These are phyloP conservation scores for Aratinga solstitialis DNA, from an alignment of 2,797 vertebrate species.

Conservation along the genomic window DNA sequence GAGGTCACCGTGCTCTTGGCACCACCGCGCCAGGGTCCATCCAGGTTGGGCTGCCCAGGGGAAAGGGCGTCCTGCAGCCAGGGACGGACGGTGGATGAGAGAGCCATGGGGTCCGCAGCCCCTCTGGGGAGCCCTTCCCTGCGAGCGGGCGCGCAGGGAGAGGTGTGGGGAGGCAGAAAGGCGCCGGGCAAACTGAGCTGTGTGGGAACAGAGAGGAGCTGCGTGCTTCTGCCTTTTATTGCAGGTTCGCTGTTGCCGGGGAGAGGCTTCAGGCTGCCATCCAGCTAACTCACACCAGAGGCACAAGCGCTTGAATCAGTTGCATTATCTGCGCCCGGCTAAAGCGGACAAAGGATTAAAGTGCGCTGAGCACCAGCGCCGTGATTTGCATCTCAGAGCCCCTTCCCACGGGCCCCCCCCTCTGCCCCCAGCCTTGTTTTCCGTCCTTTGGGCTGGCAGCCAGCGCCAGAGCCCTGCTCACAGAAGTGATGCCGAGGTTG, in stretches of 20 bases:
- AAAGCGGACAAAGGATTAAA: conserved; percentile 61
- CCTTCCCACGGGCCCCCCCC: conserved; percentile 38
- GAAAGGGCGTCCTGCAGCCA: background rate
- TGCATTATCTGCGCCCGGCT: conserved; percentile 41
- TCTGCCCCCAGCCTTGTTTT: background rate
- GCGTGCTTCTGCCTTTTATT: conserved; percentile 22
- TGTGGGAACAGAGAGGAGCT: conserved; percentile 10
- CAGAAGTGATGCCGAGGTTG: conserved; percentile 31
- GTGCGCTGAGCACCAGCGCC: conserved; percentile 17
- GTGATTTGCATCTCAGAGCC: conserved; percentile 47
- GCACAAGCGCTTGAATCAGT: conserved; percentile 48
- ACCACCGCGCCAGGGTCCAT: background rate
- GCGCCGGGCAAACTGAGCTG: background rate
- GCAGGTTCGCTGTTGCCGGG: conserved; percentile 50
- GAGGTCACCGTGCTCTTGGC: background rate
- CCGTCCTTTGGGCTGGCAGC: background rate
- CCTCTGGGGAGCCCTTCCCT: background rate
- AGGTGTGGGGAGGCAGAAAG: background rate
- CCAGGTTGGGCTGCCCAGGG: background rate
- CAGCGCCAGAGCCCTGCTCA: conserved; percentile 29
- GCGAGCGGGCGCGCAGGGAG: background rate
- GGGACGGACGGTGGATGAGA: background rate
- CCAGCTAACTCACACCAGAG: conserved; percentile 51
- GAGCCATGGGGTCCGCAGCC: background rate
- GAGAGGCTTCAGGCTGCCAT: conserved; percentile 44